Evolutionary conservation across 2,888 invertebrate genomes (phyloP).

Genomic region (Drymonia ruficornis): DNA sequence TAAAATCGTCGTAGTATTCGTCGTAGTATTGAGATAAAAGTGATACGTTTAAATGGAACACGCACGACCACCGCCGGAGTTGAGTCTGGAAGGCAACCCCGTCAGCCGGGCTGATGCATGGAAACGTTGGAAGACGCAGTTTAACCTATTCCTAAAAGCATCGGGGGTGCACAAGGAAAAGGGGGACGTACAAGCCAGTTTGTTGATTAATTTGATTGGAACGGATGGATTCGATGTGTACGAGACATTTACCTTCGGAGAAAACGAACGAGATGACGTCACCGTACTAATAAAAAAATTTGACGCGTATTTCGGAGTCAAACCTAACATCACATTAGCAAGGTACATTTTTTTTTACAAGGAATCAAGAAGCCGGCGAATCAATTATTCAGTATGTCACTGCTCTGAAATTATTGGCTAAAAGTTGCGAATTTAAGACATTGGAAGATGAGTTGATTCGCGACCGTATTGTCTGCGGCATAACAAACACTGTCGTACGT

Average conservation of each 20-base stretch:
- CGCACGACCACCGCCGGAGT: conserved; percentile 4
- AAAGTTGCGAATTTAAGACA: conserved; percentile 17
- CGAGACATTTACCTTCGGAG: conserved; percentile 8
- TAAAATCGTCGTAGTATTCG: neutral
- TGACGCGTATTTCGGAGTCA: conserved; percentile 4
- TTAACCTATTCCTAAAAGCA: conserved; percentile 8
- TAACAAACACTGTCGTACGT: conserved; percentile 5
- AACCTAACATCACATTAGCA: conserved; percentile 1
- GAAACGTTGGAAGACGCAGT: conserved; percentile 9
- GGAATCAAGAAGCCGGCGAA: conserved; percentile 6
- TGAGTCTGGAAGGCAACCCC: conserved; percentile 8
- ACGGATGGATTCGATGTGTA: conserved; percentile 9
- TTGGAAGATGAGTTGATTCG: conserved; percentile 20
- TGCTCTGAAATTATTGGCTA: conserved; percentile 12
- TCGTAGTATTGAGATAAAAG: neutral
- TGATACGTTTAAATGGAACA: neutral
- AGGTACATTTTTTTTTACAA: conserved; percentile 7
- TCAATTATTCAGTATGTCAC: conserved; percentile 14
- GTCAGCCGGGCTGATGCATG: conserved; percentile 24
- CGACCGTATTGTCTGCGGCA: conserved; percentile 24
- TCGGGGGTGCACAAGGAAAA: conserved; percentile 21
- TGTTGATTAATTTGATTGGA: conserved; percentile 10
- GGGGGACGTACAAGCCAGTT: conserved; percentile 11
- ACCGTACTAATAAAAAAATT: conserved; percentile 9
- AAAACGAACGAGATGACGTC: conserved; percentile 5